These are phyloP conservation scores for Argyra leucocephala DNA, from an alignment of 2,888 invertebrate species.

Conservation along the genomic window DNA sequence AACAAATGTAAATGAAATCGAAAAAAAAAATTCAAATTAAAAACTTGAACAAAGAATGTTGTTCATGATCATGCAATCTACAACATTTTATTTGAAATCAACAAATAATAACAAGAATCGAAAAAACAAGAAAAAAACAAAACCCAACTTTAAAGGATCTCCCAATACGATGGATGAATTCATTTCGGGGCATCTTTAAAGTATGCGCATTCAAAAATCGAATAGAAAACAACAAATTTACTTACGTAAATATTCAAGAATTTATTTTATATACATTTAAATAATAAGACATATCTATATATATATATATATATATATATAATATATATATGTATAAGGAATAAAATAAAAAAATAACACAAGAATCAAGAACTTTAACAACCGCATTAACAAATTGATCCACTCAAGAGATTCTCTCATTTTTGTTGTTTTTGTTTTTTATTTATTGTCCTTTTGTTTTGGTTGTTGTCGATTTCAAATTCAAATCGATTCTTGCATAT, in stretches of 20 bases:
- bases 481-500: not conserved
- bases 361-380: constrained; percentile 3
- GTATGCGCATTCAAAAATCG: too few species aligned
- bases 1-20: too few species aligned
- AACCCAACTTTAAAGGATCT: not conserved
- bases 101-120: too few species aligned
- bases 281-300: not conserved
- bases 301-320: not conserved
- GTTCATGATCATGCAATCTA: constrained; percentile 1
- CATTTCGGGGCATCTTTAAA: not conserved
- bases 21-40: not conserved
- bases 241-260: not conserved
- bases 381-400: constrained; percentile 6
- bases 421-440: not conserved
- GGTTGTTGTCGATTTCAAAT: not conserved
- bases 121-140: too few species aligned
- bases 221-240: not conserved
- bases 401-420: not conserved
- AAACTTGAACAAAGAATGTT: not conserved
- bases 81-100: not conserved
- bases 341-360: not conserved
- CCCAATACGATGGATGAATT: not conserved
- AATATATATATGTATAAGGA: not conserved
- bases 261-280: not conserved
- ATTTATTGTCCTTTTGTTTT: not conserved